A percentile compares a stretch with the other conserved stretches of the same genome.
phyloP scores from a whole-genome alignment of 1,140 invertebrate species.

The Aphaenogaster rudis region DNA sequence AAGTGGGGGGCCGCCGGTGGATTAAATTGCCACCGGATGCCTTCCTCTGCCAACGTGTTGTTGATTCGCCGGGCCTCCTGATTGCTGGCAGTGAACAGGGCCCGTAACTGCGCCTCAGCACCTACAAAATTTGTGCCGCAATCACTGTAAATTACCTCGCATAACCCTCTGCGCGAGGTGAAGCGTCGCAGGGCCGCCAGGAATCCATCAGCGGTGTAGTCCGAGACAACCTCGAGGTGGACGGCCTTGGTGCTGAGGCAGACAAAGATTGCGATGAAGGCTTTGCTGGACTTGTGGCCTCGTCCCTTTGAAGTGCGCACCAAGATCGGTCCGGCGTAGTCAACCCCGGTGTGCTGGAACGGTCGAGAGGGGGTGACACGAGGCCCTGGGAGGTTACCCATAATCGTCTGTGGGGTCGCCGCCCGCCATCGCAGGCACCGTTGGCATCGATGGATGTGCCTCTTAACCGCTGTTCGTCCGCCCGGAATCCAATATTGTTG shows the following conservation, averaged over 20 bases:
- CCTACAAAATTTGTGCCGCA: slow-evolving; percentile 81
- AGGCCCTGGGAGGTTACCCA: fast-evolving
- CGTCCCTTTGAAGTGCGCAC: neutral
- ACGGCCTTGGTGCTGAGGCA: slow-evolving; percentile 69
- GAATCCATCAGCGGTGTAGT: slow-evolving; percentile 63
- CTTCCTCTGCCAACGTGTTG: slow-evolving; percentile 67
- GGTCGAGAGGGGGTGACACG: slow-evolving; percentile 68
- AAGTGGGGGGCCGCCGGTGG: too few species aligned
- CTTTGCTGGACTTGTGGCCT: slow-evolving; percentile 56
- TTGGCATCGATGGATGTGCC: too few species aligned
- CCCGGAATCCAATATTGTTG: too few species aligned
- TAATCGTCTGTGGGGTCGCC: neutral
- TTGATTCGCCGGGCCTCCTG: slow-evolving; percentile 1
- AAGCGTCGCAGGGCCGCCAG: slow-evolving; percentile 70
- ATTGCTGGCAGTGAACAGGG: slow-evolving; percentile 3
- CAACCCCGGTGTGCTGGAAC: slow-evolving; percentile 80
- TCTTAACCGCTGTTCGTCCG: too few species aligned
- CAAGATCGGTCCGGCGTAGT: slow-evolving; percentile 73
- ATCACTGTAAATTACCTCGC: slow-evolving; percentile 73
- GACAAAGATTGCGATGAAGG: slow-evolving; percentile 64
- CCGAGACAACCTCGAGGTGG: slow-evolving; percentile 67
- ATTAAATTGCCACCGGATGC: slow-evolving; percentile 11
- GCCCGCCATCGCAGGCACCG: neutral
- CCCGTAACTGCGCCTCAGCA: slow-evolving; percentile 66
- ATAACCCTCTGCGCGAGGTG: slow-evolving; percentile 50